phyloP scores from a whole-genome alignment of 2,113 vertebrate species.

The Montifringilla adamsi region DNA sequence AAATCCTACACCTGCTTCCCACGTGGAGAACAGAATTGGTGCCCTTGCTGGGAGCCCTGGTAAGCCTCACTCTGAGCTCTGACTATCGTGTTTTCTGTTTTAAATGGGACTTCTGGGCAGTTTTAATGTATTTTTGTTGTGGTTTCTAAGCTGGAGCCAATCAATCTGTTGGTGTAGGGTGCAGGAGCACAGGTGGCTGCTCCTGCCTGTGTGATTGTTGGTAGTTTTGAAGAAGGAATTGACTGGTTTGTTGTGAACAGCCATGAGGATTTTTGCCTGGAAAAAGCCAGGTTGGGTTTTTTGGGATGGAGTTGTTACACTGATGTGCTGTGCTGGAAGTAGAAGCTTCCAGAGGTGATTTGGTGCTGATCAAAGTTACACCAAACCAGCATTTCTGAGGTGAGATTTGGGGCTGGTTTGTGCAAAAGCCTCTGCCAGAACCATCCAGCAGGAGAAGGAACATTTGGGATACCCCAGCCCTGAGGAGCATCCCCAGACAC shows the following conservation, averaged over 20 bases:
- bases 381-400: not conserved
- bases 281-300: not conserved
- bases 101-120: not conserved
- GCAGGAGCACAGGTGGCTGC: not conserved
- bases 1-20: not conserved
- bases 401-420: not conserved
- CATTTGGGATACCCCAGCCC: not conserved
- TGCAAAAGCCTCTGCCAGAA: not conserved
- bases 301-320: fast-evolving
- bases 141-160: not conserved
- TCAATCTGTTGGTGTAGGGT: not conserved
- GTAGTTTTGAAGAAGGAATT: not conserved
- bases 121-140: not conserved
- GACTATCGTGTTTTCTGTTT: fast-evolving
- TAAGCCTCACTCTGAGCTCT: not conserved
- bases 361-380: not conserved
- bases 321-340: not conserved
- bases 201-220: not conserved
- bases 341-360: not conserved
- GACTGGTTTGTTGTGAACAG: not conserved
- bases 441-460: not conserved
- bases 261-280: not conserved
- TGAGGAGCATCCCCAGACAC: not conserved
- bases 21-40: fast-evolving
- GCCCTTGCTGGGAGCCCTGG: fast-evolving